Percentiles rank a stretch among this genome's conserved stretches.
Conservation (phyloP, 2,113 vertebrate species). For the Micromys minutus region DNA sequence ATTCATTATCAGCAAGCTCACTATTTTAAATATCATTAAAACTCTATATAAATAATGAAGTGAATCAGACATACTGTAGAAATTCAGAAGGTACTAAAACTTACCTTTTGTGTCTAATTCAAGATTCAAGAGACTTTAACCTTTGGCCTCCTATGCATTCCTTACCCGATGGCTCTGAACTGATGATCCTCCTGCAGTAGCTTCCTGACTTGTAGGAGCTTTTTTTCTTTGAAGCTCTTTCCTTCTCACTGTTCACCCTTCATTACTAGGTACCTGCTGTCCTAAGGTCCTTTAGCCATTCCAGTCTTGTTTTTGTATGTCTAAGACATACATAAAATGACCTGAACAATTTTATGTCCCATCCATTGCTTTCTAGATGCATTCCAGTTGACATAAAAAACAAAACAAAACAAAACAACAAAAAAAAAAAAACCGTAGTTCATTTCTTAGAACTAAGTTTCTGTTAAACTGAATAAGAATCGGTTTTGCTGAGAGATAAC, state of each 20-base stretch:
- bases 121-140: not conserved
- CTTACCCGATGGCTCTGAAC: not conserved
- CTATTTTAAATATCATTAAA: constrained; percentile 23
- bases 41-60: constrained; percentile 40
- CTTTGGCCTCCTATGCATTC: not conserved
- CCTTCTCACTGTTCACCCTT: not conserved
- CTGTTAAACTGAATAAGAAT: not conserved
- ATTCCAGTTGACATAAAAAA: not conserved
- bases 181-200: not conserved
- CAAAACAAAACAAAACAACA: too few species aligned
- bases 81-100: not conserved
- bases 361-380: constrained; percentile 28
- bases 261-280: not conserved
- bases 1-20: not conserved
- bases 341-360: not conserved
- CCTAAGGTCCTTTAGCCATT: not conserved
- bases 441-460: not conserved
- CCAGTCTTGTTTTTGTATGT: not conserved
- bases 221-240: not conserved
- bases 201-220: not conserved
- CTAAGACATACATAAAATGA: not conserved
- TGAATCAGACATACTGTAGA: not conserved
- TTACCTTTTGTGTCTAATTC: not conserved
- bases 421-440: too few species aligned
- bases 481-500: not conserved